These are phyloP conservation scores for Varecia variegata DNA, from an alignment of 2,797 vertebrate species.

Conservation along the genomic window DNA sequence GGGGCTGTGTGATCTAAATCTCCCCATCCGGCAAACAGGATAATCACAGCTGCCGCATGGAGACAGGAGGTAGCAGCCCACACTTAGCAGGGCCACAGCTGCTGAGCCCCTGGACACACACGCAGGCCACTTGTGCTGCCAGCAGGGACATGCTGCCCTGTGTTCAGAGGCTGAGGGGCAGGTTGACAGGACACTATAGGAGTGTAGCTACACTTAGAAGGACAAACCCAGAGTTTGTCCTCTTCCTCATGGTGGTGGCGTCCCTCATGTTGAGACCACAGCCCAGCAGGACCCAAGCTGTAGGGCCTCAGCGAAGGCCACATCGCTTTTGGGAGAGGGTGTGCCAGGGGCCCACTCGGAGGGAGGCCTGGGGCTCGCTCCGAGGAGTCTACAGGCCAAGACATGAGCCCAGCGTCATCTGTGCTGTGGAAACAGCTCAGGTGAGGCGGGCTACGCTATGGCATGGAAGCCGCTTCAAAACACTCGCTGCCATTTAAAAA, in stretches of 20 bases:
- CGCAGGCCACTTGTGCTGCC: background rate
- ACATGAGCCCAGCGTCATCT: background rate
- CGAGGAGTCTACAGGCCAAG: background rate
- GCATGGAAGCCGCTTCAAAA: background rate
- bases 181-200: background rate
- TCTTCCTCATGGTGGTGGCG: background rate
- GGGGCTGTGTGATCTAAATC: background rate
- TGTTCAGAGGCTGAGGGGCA: background rate
- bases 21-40: background rate
- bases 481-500: background rate
- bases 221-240: background rate
- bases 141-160: background rate
- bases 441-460: background rate
- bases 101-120: no score
- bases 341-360: background rate
- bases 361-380: background rate
- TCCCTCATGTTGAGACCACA: background rate
- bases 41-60: background rate
- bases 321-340: fast-evolving
- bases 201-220: background rate
- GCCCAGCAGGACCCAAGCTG: background rate
- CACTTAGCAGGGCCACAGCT: background rate
- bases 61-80: background rate
- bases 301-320: background rate
- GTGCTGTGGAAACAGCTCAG: background rate